These are phyloP conservation scores for Montipora foliosa DNA, from an alignment of 64 coral and sea anemone species.

Conservation along the genomic window DNA sequence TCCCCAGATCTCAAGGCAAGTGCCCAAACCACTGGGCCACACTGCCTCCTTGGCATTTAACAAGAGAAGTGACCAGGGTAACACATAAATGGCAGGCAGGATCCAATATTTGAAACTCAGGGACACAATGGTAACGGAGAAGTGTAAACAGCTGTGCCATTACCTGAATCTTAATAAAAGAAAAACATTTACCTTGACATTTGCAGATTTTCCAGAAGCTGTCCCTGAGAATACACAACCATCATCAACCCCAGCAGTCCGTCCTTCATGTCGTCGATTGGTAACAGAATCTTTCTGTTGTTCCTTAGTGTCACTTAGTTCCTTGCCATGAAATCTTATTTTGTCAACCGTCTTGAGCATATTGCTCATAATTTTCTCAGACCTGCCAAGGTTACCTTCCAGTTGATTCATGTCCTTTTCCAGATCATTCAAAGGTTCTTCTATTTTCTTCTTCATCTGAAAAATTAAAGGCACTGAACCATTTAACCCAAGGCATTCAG, in stretches of 20 bases:
- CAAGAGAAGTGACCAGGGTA: too few species aligned
- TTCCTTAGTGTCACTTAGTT: neutral
- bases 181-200: conserved; percentile 86
- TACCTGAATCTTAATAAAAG: too few species aligned
- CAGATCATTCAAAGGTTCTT: conserved; percentile 78
- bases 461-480: neutral
- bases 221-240: conserved; percentile 88
- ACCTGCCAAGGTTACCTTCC: conserved; percentile 78
- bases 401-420: conserved; percentile 83
- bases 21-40: too few species aligned
- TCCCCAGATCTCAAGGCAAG: too few species aligned
- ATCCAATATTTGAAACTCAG: too few species aligned
- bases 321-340: conserved; percentile 16
- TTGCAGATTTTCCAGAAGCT: conserved; percentile 83
- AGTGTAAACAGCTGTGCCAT: too few species aligned
- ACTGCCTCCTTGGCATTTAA: too few species aligned
- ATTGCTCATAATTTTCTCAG: conserved; percentile 82
- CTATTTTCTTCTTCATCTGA: conserved; percentile 84
- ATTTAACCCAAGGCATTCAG: too few species aligned
- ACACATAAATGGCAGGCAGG: too few species aligned
- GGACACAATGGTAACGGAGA: too few species aligned
- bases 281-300: neutral
- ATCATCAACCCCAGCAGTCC: conserved; percentile 51
- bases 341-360: conserved; percentile 72
- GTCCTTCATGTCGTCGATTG: neutral